Evolutionary conservation across 2,888 invertebrate genomes (phyloP), one percentile per base, ranked within the genome.

Genomic region (Argyresthia albistria): DNA sequence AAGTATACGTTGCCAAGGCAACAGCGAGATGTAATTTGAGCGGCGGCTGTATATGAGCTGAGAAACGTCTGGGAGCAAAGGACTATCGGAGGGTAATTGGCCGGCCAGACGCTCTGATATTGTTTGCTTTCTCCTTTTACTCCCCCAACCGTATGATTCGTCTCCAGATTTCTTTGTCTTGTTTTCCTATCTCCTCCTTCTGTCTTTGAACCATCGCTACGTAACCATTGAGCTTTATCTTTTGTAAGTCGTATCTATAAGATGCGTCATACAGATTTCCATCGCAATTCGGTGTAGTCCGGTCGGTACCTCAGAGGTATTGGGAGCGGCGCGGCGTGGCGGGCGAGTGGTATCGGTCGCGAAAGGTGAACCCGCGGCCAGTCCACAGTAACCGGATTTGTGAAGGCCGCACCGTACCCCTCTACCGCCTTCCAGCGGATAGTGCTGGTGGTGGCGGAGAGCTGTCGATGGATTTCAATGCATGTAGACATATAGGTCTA

Each of bases 361-460:
- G 86, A 86, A 84, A 86, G 86, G 86, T 84, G 80, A 82, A 84
- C 78, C 75, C 69, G 76, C 76, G 76, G 72, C 73, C 73, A 70
- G 72, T 73, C 71, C 72, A 72, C 69, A 63, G 76, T 80, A 86
- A 87, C 87, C 87, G 87, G 87, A 81, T 87, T 69, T 63, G 78
- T 76, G 86, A 87, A 87, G 86, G 87, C 84, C 87, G 81, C 64
- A 61, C 64, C 59, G 63, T 74, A 69, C 77, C 76, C 76, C 79
- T 72, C 73, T 73, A 77, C 69, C 73, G 64, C 56, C 66, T 58
- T 58, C 56, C 50, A 25, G 39, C n/a, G 8, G 39, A 25, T 25
- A 25, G 25, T 25, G 25, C 25, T 25, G 25, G 6, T 25, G 25
- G 6, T 4, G 25, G 25, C 25, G 25, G 25, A 6, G 3, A 4